A percentile compares a stretch with the other conserved stretches of the same genome.
These are phyloP conservation scores for Drosophila simulans DNA, from an alignment of 1,140 invertebrate genomes.

Conservation along the genomic window DNA sequence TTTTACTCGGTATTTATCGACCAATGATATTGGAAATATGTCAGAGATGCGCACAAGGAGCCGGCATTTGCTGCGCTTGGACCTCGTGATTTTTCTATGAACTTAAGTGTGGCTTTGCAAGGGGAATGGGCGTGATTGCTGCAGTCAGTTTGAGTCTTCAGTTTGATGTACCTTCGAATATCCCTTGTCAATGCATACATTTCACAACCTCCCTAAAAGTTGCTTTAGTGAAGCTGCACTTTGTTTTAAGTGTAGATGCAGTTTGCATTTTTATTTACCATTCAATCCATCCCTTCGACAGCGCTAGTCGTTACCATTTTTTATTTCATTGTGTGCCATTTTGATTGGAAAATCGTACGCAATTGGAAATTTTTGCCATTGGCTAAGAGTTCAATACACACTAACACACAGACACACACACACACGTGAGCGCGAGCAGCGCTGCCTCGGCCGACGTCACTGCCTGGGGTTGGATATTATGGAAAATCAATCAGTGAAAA, in stretches of 20 bases:
- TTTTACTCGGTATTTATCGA: conserved; percentile 83
- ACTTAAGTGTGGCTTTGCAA: not conserved
- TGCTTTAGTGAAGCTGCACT: not conserved
- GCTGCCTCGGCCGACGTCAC: conserved; percentile 27
- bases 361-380: conserved; percentile 82
- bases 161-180: no score
- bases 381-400: conserved; percentile 73
- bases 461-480: conserved; percentile 64
- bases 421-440: conserved; percentile 8
- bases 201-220: not conserved
- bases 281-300: conserved; percentile 29
- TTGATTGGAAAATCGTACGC: conserved; percentile 83
- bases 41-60: conserved; percentile 84
- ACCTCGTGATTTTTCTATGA: conserved; percentile 29
- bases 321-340: conserved; percentile 61
- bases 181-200: not conserved
- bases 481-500: conserved; percentile 77
- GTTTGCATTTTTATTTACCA: not conserved
- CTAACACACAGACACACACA: conserved; percentile 29
- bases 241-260: not conserved
- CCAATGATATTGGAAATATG: conserved; percentile 85
- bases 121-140: no score
- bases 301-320: conserved; percentile 14
- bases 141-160: no score
- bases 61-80: conserved; percentile 67